These are phyloP conservation scores for Dugesia japonica DNA, from an alignment of 2,888 invertebrate genomes.

Conservation along the genomic window DNA sequence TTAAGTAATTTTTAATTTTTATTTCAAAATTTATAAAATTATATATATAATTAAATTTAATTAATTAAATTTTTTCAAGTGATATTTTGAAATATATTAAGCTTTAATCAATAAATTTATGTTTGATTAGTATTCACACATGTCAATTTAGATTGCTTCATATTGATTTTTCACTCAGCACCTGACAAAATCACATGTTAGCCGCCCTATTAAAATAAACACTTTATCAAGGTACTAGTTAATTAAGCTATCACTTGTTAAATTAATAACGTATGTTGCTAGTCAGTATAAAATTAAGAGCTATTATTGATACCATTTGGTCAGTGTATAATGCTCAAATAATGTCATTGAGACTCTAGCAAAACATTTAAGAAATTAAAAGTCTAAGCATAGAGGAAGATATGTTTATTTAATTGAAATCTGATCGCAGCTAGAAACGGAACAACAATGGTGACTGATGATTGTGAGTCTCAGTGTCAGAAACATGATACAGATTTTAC, in stretches of 20 bases:
- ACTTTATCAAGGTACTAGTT: neutral
- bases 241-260: neutral
- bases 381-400: neutral
- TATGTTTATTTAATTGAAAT: conserved; percentile 7
- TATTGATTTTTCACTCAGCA: conserved; percentile 11
- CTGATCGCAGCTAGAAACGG: conserved; percentile 14
- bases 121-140: neutral
- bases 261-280: neutral
- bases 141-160: neutral
- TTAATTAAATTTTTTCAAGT: too few relatives aligned
- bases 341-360: conserved; percentile 8
- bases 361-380: neutral
- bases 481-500: conserved; percentile 20
- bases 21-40: too few relatives aligned
- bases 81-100: too few relatives aligned
- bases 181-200: neutral
- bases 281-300: neutral
- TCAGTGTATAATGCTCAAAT: conserved; percentile 14
- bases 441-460: conserved; percentile 20
- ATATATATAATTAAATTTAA: too few relatives aligned
- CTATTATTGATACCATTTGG: neutral
- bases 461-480: conserved; percentile 7
- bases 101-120: too few relatives aligned
- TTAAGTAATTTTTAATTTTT: too few relatives aligned
- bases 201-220: neutral